phyloP scores from a whole-genome alignment of 2,797 vertebrate genomes.

The Mycteria americana region DNA sequence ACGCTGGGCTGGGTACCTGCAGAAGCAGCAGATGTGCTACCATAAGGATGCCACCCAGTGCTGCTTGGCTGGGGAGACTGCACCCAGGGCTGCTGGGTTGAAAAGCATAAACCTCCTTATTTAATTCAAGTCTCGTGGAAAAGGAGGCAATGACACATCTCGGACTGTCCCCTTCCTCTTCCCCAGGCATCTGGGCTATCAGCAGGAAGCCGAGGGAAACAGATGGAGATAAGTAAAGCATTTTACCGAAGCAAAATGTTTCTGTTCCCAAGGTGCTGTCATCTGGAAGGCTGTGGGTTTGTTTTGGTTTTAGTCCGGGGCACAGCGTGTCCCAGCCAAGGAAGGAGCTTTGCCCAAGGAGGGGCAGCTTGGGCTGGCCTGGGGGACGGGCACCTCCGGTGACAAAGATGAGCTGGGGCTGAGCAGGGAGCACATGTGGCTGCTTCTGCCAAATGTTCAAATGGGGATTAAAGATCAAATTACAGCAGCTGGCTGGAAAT shows the following conservation, averaged over 20 bases:
- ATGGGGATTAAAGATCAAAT: background rate
- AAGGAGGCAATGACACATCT: background rate
- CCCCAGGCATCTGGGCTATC: background rate
- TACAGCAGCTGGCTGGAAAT: background rate
- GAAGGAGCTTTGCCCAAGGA: background rate
- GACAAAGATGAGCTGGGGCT: background rate
- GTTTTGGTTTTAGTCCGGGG: background rate
- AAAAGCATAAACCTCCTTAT: background rate
- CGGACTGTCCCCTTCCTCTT: background rate
- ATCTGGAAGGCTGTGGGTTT: background rate
- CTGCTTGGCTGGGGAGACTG: background rate
- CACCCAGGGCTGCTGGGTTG: background rate
- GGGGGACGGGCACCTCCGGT: background rate
- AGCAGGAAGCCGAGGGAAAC: conserved; percentile 26
- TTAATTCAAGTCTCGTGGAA: background rate
- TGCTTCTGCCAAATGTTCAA: background rate
- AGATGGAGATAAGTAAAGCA: conserved; percentile 34
- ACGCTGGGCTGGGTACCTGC: background rate
- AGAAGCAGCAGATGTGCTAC: background rate
- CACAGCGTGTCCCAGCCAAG: background rate
- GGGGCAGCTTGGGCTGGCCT: background rate
- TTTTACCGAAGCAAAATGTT: conserved; percentile 31
- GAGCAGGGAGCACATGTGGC: background rate
- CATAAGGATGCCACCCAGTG: background rate
- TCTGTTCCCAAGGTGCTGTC: conserved; percentile 38